Base-by-base conservation (phyloP, 2,113 vertebrate species). In the Zootoca vivipara region DNA sequence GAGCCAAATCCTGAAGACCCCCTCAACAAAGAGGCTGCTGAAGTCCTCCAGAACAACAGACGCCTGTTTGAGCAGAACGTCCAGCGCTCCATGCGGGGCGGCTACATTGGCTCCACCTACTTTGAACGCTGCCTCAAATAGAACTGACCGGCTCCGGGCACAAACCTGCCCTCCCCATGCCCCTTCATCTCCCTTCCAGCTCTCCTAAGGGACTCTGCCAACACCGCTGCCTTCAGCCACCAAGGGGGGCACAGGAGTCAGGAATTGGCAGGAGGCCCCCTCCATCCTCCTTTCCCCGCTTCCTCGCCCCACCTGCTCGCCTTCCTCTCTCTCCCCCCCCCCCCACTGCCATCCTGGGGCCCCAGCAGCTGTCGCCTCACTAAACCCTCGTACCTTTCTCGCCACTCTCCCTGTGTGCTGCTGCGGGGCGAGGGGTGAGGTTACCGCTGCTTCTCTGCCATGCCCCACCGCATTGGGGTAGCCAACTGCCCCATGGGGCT, bases 51-150 rank as follows among this genome's bases (percentile, higher is more conserved):
- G 96, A 98, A 97, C 86, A 99, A 99, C 97, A 97, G 98, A 89
- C 97, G 98, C 91, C 97, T 99, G 79, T 99, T 98, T 38, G 98
- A 99, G 96, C 98, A 98, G 96, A 98, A 99, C 9, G 98, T 99
- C 80, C 98, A 98, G 91, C 97, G 98, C 85, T 98, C 98, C 26
- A 97, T 99, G 96, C 94, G 97, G 65, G 98, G 98, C 4, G 98
- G 98, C 86, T 99, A 99, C 90, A 97, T 99, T 62, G 98, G 98
- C 85, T 98, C 98, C 95, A 98, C 98, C 95, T 99, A 98, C 96
- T 98, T 99, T 22, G 98, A 98, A 94, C 97, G 98, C 95, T 98
- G 98, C 97, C 97, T 99, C 86, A 99, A 99, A 97, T 98, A 98
- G 94, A 93, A 90, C 90, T 89, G 79, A 89, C 89, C 87, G 80